These are phyloP conservation scores for Netelia fuscicornis DNA, from an alignment of 2,888 invertebrate genomes.

Conservation along the genomic window DNA sequence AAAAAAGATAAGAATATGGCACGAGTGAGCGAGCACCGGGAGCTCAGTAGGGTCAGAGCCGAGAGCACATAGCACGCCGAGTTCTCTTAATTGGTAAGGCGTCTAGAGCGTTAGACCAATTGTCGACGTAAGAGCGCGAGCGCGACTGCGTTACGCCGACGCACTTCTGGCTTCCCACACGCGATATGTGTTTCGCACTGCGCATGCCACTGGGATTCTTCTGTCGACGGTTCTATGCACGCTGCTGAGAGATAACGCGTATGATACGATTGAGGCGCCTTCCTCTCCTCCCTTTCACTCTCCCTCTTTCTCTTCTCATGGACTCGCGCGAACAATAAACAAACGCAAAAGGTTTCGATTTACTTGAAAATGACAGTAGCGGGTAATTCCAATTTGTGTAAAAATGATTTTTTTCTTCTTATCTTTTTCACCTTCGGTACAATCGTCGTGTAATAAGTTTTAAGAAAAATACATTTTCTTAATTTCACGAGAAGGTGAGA, in stretches of 20 bases:
- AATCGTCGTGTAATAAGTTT: not conserved
- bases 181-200: conserved; percentile 45
- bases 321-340: not conserved
- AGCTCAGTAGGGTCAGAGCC: conserved; percentile 58
- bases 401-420: too few relatives aligned
- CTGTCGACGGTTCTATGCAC: not conserved
- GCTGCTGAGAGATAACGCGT: conserved; percentile 24
- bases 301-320: not conserved
- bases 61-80: conserved; percentile 67
- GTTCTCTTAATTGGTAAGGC: conserved; percentile 78
- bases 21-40: conserved; percentile 41
- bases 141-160: conserved; percentile 74
- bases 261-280: conserved; percentile 12
- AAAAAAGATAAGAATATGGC: conserved; percentile 25
- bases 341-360: not conserved
- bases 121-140: conserved; percentile 74
- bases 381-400: too few relatives aligned
- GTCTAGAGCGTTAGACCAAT: conserved; percentile 80
- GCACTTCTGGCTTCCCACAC: conserved; percentile 76
- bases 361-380: not conserved
- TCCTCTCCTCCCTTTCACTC: conserved; percentile 11
- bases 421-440: too few relatives aligned
- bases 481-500: not conserved
- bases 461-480: not conserved
- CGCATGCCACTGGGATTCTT: not conserved